Conservation (phyloP, 1,140 invertebrate genomes). For the Micrasema longulum region DNA sequence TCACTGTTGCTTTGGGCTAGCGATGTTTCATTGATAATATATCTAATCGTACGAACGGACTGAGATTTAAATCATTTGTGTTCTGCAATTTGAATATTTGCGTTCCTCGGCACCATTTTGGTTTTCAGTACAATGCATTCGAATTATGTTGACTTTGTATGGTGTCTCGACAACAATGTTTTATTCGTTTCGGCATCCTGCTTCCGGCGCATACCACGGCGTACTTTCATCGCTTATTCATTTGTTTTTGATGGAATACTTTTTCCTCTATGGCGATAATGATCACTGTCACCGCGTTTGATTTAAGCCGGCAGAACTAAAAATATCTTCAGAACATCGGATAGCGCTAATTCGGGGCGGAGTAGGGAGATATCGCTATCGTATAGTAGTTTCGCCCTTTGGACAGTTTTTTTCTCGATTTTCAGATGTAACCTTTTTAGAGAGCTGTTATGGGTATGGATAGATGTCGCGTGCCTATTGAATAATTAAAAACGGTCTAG, state of each 20-base stretch:
- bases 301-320: too few relatives aligned
- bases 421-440: too few relatives aligned
- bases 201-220: conserved; percentile 28
- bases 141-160: conserved; percentile 26
- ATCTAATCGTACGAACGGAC: not conserved
- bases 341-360: too few relatives aligned
- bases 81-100: conserved; percentile 11
- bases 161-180: conserved; percentile 25
- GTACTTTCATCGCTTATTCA: conserved; percentile 32
- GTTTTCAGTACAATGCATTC: conserved; percentile 15
- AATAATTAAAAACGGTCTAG: conserved; percentile 14
- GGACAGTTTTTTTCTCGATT: too few relatives aligned
- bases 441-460: not conserved
- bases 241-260: too few relatives aligned
- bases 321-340: too few relatives aligned
- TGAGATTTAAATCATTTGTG: conserved; percentile 15
- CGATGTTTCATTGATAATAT: too few relatives aligned
- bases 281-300: too few relatives aligned
- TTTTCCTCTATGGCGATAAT: too few relatives aligned
- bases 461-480: conserved; percentile 23
- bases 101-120: conserved; percentile 18
- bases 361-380: too few relatives aligned
- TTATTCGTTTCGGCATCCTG: conserved; percentile 26
- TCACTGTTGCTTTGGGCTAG: too few relatives aligned
- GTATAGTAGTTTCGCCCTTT: too few relatives aligned